Base-by-base conservation (phyloP, 1,140 invertebrate genomes). In the Drosophila asahinai region DNA sequence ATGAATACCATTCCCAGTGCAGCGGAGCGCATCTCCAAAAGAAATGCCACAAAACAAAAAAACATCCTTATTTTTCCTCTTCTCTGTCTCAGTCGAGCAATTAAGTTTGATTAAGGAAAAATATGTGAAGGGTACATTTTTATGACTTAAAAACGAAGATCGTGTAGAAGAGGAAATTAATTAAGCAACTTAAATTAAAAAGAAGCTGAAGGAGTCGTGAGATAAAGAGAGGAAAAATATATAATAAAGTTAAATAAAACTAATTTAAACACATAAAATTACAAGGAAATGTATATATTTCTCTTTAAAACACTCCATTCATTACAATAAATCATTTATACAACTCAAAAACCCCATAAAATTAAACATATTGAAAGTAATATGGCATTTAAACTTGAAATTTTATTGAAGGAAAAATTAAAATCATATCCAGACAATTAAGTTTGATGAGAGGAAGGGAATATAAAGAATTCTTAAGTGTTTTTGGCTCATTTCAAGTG, bases 91-190 rank as follows among this genome's bases (percentile, higher is more conserved):
- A 4, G 22, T 68, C 62, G 54, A 77, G 63, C 67, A 86, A 82
- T 86, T 86, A 86, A 86, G 73, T 81, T 86, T 84, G 67, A 86
- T 86, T 78, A 86, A 86, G 51, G 33, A 30, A 71, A 76, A 62
- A 65, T 72, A 49, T 52, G 30, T 51, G 9, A 38, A 51, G 15
- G 45, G 14, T 17, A 51, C 14, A 19, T 54, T 63, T 38, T 62
- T 52, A 51, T 17, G 47, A 61, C 43, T 61, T 22, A 17, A 61
- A 61, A 61, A 61, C 22, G 19, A 22, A 55, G 52, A 38, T 55
- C 30, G 4, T 9, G 17, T 38, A 19, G 4, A 0, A 19, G 6
- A 36, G 17, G 12, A 54, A 55, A 22, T 38, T 55, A 55, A 55
- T 55, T 55, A 55, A 55, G 17, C 30, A 36, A 54, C n/a, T 54